Conservation (phyloP, 2,113 vertebrate genomes). For the Hemibagrus wyckioides region DNA sequence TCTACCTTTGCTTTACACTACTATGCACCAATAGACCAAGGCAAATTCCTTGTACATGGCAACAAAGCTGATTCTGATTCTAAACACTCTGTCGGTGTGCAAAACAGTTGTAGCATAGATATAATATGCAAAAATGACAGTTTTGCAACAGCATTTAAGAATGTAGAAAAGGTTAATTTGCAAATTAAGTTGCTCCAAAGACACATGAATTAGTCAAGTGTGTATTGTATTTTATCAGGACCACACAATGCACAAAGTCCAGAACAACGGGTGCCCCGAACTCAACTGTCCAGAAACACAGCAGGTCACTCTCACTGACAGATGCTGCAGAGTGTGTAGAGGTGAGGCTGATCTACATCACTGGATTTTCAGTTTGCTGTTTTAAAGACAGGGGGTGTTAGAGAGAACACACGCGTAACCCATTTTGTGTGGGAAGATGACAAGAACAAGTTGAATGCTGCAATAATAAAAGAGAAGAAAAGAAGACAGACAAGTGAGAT, state of each 20-base stretch:
- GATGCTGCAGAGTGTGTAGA: slow-evolving; percentile 96
- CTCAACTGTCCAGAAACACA: slow-evolving; percentile 86
- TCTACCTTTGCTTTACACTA: too few relatives aligned
- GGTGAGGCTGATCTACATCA: slow-evolving; percentile 67
- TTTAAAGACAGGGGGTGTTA: neutral
- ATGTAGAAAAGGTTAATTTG: too few relatives aligned
- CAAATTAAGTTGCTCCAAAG: neutral
- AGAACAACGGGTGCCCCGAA: slow-evolving; percentile 74
- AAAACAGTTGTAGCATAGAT: too few relatives aligned
- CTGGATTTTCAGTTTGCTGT: neutral
- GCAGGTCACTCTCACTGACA: slow-evolving; percentile 85
- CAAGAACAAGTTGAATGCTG: slow-evolving; percentile 1
- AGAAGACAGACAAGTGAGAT: neutral
- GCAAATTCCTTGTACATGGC: too few relatives aligned
- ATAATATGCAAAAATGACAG: too few relatives aligned
- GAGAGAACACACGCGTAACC: neutral
- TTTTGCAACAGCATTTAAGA: too few relatives aligned
- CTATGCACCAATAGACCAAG: too few relatives aligned
- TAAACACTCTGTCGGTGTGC: too few relatives aligned
- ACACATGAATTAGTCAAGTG: neutral
- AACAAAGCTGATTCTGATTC: too few relatives aligned
- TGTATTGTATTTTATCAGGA: slow-evolving; percentile 69
- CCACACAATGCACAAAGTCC: slow-evolving; percentile 84
- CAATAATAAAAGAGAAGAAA: neutral
- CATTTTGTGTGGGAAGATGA: neutral